A percentile compares a stretch with the other conserved stretches of the same genome.
Evolutionary conservation across 23 tunicate genomes (phyloP).

Genomic region (Ciona savignyi): DNA sequence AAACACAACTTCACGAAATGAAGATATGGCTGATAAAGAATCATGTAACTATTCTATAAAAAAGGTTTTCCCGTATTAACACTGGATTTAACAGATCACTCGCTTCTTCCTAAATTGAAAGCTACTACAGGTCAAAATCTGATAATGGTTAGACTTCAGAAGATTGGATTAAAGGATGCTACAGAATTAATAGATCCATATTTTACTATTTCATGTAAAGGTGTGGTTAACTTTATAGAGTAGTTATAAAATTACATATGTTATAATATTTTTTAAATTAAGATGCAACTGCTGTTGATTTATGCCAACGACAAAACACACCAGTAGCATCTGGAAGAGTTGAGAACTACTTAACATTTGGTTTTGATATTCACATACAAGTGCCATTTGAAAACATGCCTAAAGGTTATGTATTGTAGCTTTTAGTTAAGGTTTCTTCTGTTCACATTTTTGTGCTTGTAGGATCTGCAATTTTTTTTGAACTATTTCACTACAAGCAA

Average conservation of each 20-base stretch:
- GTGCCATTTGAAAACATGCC: slow-evolving; percentile 56
- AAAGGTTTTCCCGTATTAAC: too few species aligned
- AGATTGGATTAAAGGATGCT: slow-evolving; percentile 89
- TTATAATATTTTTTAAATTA: not conserved
- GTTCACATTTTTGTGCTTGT: not conserved
- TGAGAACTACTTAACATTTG: slow-evolving; percentile 35
- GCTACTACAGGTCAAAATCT: slow-evolving; percentile 25
- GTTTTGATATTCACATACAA: slow-evolving; percentile 65
- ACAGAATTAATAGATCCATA: slow-evolving; percentile 55
- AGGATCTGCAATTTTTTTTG: slow-evolving; percentile 72
- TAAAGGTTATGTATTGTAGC: slow-evolving; percentile 34
- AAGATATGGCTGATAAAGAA: too few species aligned
- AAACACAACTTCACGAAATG: too few species aligned
- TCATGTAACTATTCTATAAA: too few species aligned
- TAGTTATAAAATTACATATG: not conserved
- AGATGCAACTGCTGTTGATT: slow-evolving; percentile 50
- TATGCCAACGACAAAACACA: slow-evolving; percentile 61
- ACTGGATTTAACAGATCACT: too few species aligned
- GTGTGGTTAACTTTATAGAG: slow-evolving; percentile 12
- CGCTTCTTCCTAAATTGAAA: slow-evolving; percentile 60
- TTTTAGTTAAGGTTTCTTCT: not conserved
- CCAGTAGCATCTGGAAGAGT: too few species aligned
- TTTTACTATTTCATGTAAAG: slow-evolving; percentile 67
- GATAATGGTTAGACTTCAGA: slow-evolving; percentile 54
- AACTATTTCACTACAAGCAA: slow-evolving; percentile 61